Base-by-base conservation (phyloP, 2,888 invertebrate species). In the Eutolmus rufibarbis region DNA sequence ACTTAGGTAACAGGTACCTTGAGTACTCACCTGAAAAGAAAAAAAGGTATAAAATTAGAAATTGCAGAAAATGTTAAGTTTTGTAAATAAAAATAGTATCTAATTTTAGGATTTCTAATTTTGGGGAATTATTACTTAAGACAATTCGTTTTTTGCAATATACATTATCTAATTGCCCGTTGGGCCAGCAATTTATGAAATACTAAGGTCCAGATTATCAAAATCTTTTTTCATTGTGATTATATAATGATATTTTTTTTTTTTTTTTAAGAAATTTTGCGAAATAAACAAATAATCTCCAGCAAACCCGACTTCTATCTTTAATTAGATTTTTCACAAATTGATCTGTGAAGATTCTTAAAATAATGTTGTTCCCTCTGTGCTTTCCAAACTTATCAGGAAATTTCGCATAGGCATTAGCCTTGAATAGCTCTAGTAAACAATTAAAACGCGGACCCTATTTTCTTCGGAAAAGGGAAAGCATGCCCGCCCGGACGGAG, bases 21-120 rank as follows among this genome's bases (percentile, higher is more conserved):
- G 78, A 78, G 78, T 78, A 78, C 78, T 78, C 78, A 78, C 78
- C 78, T 78, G 78, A 28, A 78, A 78, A 28, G 9, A 28, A 46
- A 78, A 40, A 43, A 23, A 28, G 46, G 0, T 23, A 66, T 12
- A 66, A 66, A 66, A 66, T 66, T 0, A 66, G 23, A n/a, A n/a
- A 19, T 19, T 56, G 4, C 2, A 23, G 8, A 12, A 56, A 23
- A 19, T 0, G 1, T n/a, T 57, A 16, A 57, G 5, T 23, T 23
- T 66, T 66, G 9, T 28, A 51, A 66, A 9, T 66, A n/a, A n/a
- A n/a, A n/a, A n/a, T n/a, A n/a, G n/a, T n/a, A n/a, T n/a, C n/a
- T n/a, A n/a, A n/a, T n/a, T n/a, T n/a, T n/a, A n/a, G n/a, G n/a
- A n/a, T n/a, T n/a, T n/a, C n/a, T n/a, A n/a, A n/a, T n/a, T n/a